Evolutionary conservation across 2,113 vertebrate species (phyloP).

Genomic region (Platichthys flesus): DNA sequence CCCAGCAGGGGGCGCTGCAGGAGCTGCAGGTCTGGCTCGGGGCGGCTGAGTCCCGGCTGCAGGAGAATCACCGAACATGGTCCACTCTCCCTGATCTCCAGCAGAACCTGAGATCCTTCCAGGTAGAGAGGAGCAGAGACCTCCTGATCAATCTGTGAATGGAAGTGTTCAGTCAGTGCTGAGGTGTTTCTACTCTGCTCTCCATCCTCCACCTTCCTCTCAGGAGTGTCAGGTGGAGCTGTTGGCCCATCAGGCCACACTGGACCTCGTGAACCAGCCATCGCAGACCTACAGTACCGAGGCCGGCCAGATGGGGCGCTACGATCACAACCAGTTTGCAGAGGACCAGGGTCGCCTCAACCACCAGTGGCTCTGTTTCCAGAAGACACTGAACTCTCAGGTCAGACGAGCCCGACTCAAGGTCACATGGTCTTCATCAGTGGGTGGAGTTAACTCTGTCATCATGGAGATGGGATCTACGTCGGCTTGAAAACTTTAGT

Average conservation of each 20-base stretch:
- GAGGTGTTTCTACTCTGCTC: background rate
- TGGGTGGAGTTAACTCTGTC: background rate
- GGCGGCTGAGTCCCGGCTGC: constrained; percentile 70
- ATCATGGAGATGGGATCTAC: background rate
- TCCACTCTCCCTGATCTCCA: constrained; percentile 63
- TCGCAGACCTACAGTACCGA: constrained; percentile 80
- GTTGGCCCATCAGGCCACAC: constrained; percentile 84
- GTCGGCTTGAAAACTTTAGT: no score
- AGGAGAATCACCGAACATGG: constrained; percentile 32
- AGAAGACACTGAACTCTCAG: constrained; percentile 81
- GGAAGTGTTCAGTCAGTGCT: background rate
- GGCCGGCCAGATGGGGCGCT: constrained; percentile 83
- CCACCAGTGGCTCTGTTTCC: constrained; percentile 84
- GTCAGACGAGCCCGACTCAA: constrained; percentile 68
- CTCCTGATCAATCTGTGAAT: background rate
- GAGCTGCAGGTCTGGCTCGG: constrained; percentile 85
- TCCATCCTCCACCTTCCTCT: background rate
- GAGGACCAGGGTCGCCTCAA: constrained; percentile 88
- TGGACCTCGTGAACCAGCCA: constrained; percentile 89
- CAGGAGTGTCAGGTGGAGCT: constrained; percentile 86
- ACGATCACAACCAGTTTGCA: constrained; percentile 85
- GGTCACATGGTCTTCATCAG: background rate
- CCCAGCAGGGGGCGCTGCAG: constrained; percentile 85
- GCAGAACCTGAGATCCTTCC: constrained; percentile 81
- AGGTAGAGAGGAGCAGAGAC: constrained; percentile 75